Percentiles rank a stretch among this genome's conserved stretches.
Evolutionary conservation across 1,140 invertebrate genomes (phyloP).

Genomic region (Yoshiicerus persimilis): DNA sequence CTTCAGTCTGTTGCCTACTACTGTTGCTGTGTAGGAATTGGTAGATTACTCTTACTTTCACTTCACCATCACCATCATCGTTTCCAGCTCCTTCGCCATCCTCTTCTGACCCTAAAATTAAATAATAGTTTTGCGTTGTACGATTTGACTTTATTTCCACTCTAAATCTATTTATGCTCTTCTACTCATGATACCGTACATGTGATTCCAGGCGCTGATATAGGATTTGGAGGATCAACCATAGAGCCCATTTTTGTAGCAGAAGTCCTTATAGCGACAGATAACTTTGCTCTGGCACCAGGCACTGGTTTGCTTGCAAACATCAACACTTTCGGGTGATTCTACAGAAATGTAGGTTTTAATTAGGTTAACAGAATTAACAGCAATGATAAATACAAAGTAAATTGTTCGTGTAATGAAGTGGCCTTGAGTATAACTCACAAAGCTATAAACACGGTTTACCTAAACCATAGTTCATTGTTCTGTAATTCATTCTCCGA

Average conservation of each 20-base stretch:
- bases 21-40: conserved; percentile 96
- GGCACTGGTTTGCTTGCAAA: neutral
- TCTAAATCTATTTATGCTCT: too few species aligned
- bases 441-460: too few species aligned
- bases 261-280: conserved; percentile 29
- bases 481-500: too few species aligned
- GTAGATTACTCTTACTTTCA: conserved; percentile 70
- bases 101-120: conserved; percentile 15
- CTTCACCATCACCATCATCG: conserved; percentile 55
- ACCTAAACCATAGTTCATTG: too few species aligned
- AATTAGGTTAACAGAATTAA: neutral
- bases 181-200: neutral
- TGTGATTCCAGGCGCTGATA: neutral
- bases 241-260: neutral
- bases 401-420: too few species aligned
- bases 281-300: conserved; percentile 5
- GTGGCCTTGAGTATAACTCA: too few species aligned
- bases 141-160: too few species aligned
- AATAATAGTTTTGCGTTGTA: too few species aligned
- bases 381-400: neutral
- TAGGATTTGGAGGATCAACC: conserved; percentile 16
- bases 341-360: too few species aligned
- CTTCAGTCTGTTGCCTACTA: conserved; percentile 90
- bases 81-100: conserved; percentile 25
- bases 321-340: conserved; percentile 30